Evolutionary conservation across 2,888 invertebrate species (phyloP), one percentile per base, ranked within the genome.

Genomic region (Argyresthia albistria): DNA sequence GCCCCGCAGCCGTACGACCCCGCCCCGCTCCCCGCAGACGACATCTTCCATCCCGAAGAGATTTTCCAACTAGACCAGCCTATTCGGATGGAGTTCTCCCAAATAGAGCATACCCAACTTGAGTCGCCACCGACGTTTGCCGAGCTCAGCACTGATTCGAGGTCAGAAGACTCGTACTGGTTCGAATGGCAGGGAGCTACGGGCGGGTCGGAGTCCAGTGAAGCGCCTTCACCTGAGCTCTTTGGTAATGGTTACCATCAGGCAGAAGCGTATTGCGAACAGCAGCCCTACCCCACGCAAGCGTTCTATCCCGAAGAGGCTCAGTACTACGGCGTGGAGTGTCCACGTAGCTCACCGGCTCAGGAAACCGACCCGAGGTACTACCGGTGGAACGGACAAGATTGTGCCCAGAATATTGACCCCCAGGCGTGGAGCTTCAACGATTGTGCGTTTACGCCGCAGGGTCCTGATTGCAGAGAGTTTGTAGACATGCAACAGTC

Each of bases 11-110:
- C 76, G 46, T 91, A 90, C 77, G 92, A 92, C 62, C 90, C 92
- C 52, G 81, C 89, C 0, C 77, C 88, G 0, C 80, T 92, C 25
- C 89, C 91, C 47, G 84, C 90, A 0, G 89, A 90, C 45, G 93
- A 93, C 63, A 83, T 93, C 35, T 93, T 93, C 69, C 93, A 93
- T 66, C 93, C 93, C 0, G 93, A 93, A 66, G 93, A 93, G 72
- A 93, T 93, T 57, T 93, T 93, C 74, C 93, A 93, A 69, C 74
- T 93, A 55, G 93, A 93, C 64, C 93, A 93, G 66, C 93, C 93
- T 0, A 87, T 93, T 43, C 81, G 92, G 60, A 78, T 91, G 0
- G 92, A 93, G 63, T 92, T 90, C 58, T 77, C 87, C 1, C 62
- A 71, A 0, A 75, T 87, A 56, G 89, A 89, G 59, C 80, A 80